Conservation (phyloP, 2,113 vertebrate genomes). For the Labrus mixtus region DNA sequence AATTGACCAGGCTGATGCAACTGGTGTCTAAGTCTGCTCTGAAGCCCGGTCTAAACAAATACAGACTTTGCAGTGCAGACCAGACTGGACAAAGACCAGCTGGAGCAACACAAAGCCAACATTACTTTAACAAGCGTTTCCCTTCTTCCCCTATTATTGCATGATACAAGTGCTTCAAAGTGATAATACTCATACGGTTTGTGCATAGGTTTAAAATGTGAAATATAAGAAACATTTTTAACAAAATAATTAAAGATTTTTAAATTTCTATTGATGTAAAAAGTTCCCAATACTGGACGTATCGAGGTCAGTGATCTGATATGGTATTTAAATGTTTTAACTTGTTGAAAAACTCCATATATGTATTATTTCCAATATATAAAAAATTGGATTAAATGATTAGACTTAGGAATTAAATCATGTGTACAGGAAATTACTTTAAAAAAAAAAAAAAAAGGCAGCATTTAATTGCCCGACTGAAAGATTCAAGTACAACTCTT, state of each 20-base stretch:
- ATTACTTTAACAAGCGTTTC: neutral
- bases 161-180: constrained; percentile 34
- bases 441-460: constrained; percentile 12
- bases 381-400: too few relatives aligned
- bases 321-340: too few relatives aligned
- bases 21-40: too few relatives aligned
- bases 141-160: constrained; percentile 36
- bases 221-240: neutral
- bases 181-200: constrained; percentile 33
- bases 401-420: too few relatives aligned
- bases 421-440: neutral
- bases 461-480: neutral
- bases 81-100: too few relatives aligned
- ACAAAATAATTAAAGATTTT: constrained; percentile 42
- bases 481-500: constrained; percentile 20
- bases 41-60: too few relatives aligned
- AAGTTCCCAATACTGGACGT: neutral
- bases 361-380: neutral
- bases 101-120: neutral
- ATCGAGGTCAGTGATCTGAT: too few relatives aligned
- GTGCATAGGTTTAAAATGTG: constrained; percentile 18
- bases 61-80: too few relatives aligned
- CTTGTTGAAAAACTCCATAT: too few relatives aligned
- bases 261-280: constrained; percentile 26
- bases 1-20: too few relatives aligned